Evolutionary conservation across 1,140 invertebrate species (phyloP).

Genomic region (Neodiprion lecontei): DNA sequence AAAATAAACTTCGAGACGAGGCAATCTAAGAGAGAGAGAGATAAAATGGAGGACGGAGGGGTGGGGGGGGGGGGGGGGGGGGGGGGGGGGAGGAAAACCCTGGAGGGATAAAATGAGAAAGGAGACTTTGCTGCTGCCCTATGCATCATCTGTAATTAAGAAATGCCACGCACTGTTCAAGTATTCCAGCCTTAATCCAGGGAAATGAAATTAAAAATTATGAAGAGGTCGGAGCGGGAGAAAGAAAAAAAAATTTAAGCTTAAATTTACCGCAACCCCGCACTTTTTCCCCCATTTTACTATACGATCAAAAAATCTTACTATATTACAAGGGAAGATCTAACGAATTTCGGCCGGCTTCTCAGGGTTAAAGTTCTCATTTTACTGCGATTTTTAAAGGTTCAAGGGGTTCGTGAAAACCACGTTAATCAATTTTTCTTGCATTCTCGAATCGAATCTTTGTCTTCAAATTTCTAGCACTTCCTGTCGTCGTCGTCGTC

Average conservation of each 20-base stretch:
- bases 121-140: neutral
- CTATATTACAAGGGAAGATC: too few species aligned
- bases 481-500: too few species aligned
- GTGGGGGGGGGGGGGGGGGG: neutral
- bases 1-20: neutral
- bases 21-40: neutral
- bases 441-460: too few species aligned
- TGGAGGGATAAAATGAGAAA: neutral
- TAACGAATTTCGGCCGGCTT: too few species aligned
- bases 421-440: too few species aligned
- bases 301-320: too few species aligned
- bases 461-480: too few species aligned
- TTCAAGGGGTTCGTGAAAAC: too few species aligned
- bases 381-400: too few species aligned
- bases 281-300: neutral
- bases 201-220: conserved; percentile 52
- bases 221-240: conserved; percentile 30
- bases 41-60: conserved; percentile 11
- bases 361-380: too few species aligned
- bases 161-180: conserved; percentile 49
- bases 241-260: neutral
- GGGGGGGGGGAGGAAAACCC: neutral
- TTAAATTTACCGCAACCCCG: neutral
- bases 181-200: conserved; percentile 49
- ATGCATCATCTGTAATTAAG: conserved; percentile 55